Evolutionary conservation across 2,113 vertebrate genomes (phyloP), one percentile per base, ranked within the genome.

Genomic region (Notothenia rossii): DNA sequence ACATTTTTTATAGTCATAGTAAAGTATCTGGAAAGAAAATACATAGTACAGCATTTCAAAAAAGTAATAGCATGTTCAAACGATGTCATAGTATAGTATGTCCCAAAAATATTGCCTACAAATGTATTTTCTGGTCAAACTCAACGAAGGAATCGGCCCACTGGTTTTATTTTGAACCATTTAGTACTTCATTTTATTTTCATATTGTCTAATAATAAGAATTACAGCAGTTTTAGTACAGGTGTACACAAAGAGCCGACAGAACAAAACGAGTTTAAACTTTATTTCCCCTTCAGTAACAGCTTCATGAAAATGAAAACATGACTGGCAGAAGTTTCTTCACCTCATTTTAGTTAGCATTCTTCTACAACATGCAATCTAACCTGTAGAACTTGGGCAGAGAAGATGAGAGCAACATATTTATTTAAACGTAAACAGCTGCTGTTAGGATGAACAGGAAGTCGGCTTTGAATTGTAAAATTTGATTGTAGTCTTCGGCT

Each of bases 251-350:
- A 25, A 67, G n/a, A 71, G 18, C 36, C 46, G 50, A 59, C 17
- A 3, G 53, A 36, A 20, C n/a, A 33, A 9, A 15, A 9, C 14
- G 7, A 59, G 29, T 43, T 76, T 9, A 9, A 7, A 12, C 11
- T 84, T 76, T 84, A 84, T 83, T 89, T 22, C 17, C 63, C 4
- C 65, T 66, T 66, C 36, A 58, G 29, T 48, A 6, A 67, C 65
- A 70, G 51, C 17, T 25, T 10, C 17, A 18, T 7, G 2, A 56
- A 51, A 45, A 75, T 62, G 18, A 80, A 36, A 40, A 66, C 17
- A 55, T 1, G 46, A 25, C 51, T 13, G 13, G 45, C 29, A 13
- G 10, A 64, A 12, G 13, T 56, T 48, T 66, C 54, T 81, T 29
- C 10, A 9, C 10, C 14, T 54, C 9, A 7, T 22, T 59, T 12